Conservation (phyloP, 2,888 invertebrate species). For the Caradrina clavipalpis region DNA sequence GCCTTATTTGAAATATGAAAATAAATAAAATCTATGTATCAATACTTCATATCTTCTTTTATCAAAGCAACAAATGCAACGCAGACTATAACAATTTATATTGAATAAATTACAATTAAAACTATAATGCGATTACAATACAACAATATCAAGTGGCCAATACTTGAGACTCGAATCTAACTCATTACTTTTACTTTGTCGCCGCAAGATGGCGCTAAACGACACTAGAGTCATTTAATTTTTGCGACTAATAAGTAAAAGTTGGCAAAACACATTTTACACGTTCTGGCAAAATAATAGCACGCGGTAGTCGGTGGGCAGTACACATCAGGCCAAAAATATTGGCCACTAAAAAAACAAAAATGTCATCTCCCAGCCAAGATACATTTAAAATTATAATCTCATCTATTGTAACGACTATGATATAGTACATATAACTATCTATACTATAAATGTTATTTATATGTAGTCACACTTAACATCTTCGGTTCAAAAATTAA, state of each 20-base stretch:
- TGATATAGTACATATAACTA: conserved; percentile 63
- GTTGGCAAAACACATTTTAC: conserved; percentile 28
- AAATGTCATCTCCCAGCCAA: conserved; percentile 62
- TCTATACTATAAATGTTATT: conserved; percentile 61
- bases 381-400: conserved; percentile 62
- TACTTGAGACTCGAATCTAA: conserved; percentile 44
- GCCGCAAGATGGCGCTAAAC: conserved; percentile 24
- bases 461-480: conserved; percentile 72
- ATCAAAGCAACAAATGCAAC: conserved; percentile 81
- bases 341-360: conserved; percentile 54
- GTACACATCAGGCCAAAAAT: conserved; percentile 71
- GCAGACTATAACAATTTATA: conserved; percentile 79
- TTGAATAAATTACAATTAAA: conserved; percentile 84
- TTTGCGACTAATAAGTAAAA: neutral
- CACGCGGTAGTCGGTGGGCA: conserved; percentile 77
- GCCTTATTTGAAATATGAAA: neutral
- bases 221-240: neutral
- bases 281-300: conserved; percentile 68
- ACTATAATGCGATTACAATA: conserved; percentile 86
- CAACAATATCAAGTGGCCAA: conserved; percentile 72
- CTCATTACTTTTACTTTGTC: neutral
- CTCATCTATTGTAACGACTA: conserved; percentile 64
- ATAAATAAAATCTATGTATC: conserved; percentile 1
- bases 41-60: neutral
- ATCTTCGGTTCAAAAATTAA: conserved; percentile 70